phyloP scores from a whole-genome alignment of 1,140 invertebrate species.

The Bombus confusus region DNA sequence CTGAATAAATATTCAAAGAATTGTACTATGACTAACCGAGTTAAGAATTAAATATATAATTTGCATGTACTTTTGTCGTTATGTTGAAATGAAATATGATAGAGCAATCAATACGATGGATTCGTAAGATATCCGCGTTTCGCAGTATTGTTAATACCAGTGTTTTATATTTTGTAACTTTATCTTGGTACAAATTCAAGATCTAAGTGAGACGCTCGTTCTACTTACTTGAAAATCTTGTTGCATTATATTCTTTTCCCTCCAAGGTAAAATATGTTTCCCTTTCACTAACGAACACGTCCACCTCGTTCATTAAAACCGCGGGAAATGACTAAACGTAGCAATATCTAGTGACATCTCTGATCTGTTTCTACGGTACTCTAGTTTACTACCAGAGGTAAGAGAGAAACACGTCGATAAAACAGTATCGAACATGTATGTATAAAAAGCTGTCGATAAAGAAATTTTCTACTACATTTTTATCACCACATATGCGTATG shows the following conservation, averaged over 20 bases:
- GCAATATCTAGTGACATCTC: constrained; percentile 31
- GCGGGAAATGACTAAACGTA: neutral
- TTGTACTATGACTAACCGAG: too few relatives aligned
- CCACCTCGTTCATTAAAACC: neutral
- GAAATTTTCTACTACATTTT: constrained; percentile 35
- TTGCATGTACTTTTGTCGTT: neutral
- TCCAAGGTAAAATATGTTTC: constrained; percentile 13
- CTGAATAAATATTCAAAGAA: neutral
- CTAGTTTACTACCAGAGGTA: neutral
- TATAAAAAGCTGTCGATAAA: constrained; percentile 39
- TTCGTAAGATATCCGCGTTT: neutral
- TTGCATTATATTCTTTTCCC: neutral
- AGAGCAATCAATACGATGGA: neutral
- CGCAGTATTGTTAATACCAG: neutral
- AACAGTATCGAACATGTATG: neutral
- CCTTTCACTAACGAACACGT: constrained; percentile 12
- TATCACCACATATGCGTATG: neutral
- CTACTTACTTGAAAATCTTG: constrained; percentile 17
- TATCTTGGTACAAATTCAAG: neutral
- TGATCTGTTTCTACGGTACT: too few relatives aligned
- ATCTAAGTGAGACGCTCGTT: neutral
- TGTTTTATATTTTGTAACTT: neutral
- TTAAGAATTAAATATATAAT: neutral
- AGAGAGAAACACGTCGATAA: constrained; percentile 29
- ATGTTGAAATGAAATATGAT: neutral